phyloP scores from a whole-genome alignment of 2,797 vertebrate species.

The Gymnoscopelus braueri region DNA sequence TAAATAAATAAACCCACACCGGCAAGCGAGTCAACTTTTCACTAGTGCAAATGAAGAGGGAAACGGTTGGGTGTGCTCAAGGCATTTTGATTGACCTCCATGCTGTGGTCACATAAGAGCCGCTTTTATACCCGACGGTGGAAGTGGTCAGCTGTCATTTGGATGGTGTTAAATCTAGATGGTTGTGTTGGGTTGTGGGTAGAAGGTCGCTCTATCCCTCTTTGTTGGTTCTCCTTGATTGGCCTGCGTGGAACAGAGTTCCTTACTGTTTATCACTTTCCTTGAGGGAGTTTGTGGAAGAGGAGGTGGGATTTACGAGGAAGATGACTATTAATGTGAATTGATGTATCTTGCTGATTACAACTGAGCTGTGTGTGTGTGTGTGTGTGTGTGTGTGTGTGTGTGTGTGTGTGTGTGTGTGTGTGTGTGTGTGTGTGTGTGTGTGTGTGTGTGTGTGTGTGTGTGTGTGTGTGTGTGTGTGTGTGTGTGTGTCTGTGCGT shows the following conservation, averaged over 20 bases:
- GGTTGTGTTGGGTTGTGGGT: conserved; percentile 8
- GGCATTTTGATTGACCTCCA: no score
- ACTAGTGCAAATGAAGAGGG: background rate
- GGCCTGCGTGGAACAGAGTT: conserved; percentile 13
- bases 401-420: conserved; percentile 26
- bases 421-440: conserved; percentile 28
- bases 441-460: conserved; percentile 22
- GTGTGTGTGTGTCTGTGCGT: conserved; percentile 19
- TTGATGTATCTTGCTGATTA: conserved; percentile 39
- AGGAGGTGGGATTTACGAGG: conserved; percentile 19
- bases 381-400: background rate
- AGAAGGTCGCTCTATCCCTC: background rate
- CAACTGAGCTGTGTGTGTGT: conserved; percentile 33
- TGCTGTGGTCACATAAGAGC: no score
- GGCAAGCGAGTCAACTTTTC: conserved; percentile 17
- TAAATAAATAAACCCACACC: conserved; percentile 22
- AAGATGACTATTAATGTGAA: conserved; percentile 12
- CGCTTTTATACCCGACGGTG: no score
- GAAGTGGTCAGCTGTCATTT: conserved; percentile 8
- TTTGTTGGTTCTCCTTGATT: conserved; percentile 21
- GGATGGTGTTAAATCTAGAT: conserved; percentile 19
- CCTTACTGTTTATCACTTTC: conserved; percentile 23
- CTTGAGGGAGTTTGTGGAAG: conserved; percentile 12
- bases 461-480: background rate
- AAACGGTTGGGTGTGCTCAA: no score